A percentile compares a stretch with the other conserved stretches of the same genome.
These are phyloP conservation scores for Drosophila equinoxialis DNA, from an alignment of 1,140 invertebrate genomes.

Conservation along the genomic window DNA sequence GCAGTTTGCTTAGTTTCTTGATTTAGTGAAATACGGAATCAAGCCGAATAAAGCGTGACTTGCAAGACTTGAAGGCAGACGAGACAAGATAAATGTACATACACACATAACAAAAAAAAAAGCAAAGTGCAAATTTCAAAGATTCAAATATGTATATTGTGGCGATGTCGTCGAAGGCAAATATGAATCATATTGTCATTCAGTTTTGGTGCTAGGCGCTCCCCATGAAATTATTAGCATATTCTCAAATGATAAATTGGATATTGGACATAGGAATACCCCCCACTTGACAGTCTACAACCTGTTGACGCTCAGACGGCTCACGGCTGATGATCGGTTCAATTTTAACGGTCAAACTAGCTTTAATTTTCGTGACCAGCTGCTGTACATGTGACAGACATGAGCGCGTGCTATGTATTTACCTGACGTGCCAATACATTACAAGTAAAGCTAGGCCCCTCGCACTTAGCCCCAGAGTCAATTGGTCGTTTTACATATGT, in stretches of 20 bases:
- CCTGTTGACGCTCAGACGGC: constrained; percentile 28
- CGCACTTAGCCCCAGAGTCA: neutral
- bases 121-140: constrained; percentile 46
- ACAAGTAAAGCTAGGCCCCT: neutral
- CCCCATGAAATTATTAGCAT: constrained; percentile 68
- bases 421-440: constrained; percentile 21
- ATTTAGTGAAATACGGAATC: constrained; percentile 44
- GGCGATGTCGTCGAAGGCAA: constrained; percentile 75
- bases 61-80: constrained; percentile 44
- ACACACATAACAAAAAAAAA: neutral
- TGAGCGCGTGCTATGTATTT: constrained; percentile 56
- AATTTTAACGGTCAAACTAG: constrained; percentile 43
- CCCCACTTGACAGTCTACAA: constrained; percentile 26
- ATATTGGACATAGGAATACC: constrained; percentile 39
- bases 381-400: constrained; percentile 61
- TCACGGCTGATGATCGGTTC: neutral
- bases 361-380: constrained; percentile 45
- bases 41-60: constrained; percentile 53
- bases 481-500: neutral
- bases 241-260: constrained; percentile 65
- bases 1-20: neutral
- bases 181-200: constrained; percentile 66
- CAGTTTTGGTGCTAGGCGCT: constrained; percentile 8
- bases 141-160: constrained; percentile 41
- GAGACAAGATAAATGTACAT: constrained; percentile 9